A percentile compares a stretch with the other conserved stretches of the same genome.
These are phyloP conservation scores for Drosophila sordidula DNA, from an alignment of 2,888 invertebrate genomes.

Conservation along the genomic window DNA sequence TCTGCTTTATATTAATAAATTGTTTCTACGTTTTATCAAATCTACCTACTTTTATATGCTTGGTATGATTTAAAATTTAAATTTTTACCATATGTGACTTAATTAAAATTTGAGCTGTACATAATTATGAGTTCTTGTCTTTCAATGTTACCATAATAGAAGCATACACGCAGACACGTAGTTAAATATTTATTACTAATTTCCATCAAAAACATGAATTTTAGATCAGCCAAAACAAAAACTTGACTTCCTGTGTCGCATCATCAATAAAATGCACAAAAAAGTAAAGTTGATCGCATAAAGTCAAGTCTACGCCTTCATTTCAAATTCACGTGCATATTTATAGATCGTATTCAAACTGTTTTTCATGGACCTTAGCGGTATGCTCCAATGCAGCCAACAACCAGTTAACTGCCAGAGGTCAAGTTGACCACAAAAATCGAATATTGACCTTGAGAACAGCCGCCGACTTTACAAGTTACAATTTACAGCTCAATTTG, in stretches of 20 bases:
- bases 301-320: conserved; percentile 1
- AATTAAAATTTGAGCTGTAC: background rate
- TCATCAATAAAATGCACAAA: conserved; percentile 28
- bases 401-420: conserved; percentile 30
- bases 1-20: no score
- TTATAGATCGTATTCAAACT: conserved; percentile 48
- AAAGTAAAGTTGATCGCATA: conserved; percentile 21
- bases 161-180: conserved; percentile 1
- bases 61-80: background rate
- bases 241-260: conserved; percentile 38
- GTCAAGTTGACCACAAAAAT: conserved; percentile 53
- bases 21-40: no score
- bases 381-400: conserved; percentile 30
- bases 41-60: no score
- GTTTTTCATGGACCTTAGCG: conserved; percentile 34
- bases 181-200: background rate
- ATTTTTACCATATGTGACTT: no score
- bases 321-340: conserved; percentile 50
- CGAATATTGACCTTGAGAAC: conserved; percentile 65
- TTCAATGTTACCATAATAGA: background rate
- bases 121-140: background rate
- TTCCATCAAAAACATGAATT: conserved; percentile 3
- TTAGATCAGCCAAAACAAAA: background rate
- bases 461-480: conserved; percentile 64
- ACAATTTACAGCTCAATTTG: conserved; percentile 75